Conservation (phyloP, 2,113 vertebrate species). For the Accipiter virgatus region DNA sequence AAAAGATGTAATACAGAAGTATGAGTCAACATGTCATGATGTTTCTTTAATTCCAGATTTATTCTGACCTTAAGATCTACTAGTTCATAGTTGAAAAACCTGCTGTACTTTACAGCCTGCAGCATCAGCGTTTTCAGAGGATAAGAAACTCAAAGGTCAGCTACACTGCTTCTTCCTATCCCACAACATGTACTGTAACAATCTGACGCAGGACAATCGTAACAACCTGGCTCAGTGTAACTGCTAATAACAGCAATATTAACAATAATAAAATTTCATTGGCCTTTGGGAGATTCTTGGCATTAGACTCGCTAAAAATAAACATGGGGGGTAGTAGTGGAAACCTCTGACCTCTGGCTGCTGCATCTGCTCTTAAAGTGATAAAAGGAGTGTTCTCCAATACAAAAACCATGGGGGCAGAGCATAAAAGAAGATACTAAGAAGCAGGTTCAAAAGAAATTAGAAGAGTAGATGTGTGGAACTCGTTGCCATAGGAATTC, state of each 20-base stretch:
- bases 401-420: background rate
- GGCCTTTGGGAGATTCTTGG: background rate
- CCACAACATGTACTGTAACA: conserved; percentile 3
- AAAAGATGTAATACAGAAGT: background rate
- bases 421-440: background rate
- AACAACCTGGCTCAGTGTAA: conserved; percentile 31
- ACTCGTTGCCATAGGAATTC: background rate
- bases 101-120: conserved; percentile 32
- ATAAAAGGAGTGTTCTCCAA: background rate
- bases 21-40: background rate
- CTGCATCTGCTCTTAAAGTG: background rate
- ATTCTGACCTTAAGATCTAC: conserved; percentile 35
- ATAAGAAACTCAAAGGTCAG: conserved; percentile 71
- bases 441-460: background rate
- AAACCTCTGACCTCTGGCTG: background rate
- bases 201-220: conserved; percentile 23
- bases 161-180: conserved; percentile 8
- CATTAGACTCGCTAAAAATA: conserved; percentile 6
- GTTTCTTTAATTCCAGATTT: conserved; percentile 8
- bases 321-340: background rate
- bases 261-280: conserved; percentile 62
- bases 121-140: conserved; percentile 53
- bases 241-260: conserved; percentile 28
- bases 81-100: conserved; percentile 32
- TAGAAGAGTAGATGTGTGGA: background rate